Percentiles rank a stretch among this genome's conserved stretches.
Evolutionary conservation across 2,888 invertebrate species (phyloP).

Genomic region (Temnothorax ravouxi): DNA sequence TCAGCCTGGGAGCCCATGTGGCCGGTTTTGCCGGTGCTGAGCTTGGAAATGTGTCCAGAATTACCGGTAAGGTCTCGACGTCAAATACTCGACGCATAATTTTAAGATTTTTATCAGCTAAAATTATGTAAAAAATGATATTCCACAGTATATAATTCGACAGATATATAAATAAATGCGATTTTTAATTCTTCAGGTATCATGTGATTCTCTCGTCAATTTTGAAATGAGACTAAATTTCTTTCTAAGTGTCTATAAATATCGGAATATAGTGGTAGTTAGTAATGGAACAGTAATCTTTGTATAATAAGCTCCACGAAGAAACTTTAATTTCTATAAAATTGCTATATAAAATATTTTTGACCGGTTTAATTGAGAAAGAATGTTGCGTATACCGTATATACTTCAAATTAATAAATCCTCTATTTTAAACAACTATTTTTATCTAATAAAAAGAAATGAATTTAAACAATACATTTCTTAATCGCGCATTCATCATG

Average conservation of each 20-base stretch:
- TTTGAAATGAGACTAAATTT: background rate
- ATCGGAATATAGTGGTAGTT: background rate
- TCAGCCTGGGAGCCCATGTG: conserved; percentile 96
- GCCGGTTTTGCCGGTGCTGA: conserved; percentile 97
- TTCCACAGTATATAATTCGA: background rate
- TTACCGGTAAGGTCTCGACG: conserved; percentile 89
- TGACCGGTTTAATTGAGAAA: background rate
- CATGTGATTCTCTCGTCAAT: background rate
- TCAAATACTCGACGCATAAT: background rate
- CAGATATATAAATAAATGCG: background rate
- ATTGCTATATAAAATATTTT: conserved; percentile 7
- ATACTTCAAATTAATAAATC: background rate
- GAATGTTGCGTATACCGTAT: too few relatives aligned
- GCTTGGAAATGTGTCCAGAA: conserved; percentile 92
- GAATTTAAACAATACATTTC: background rate
- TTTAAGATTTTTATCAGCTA: background rate
- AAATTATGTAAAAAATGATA: background rate
- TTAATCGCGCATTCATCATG: background rate
- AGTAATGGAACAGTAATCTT: background rate
- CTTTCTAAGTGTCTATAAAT: background rate
- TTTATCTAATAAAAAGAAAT: conserved; percentile 9
- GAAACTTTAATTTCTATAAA: background rate
- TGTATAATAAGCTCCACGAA: background rate
- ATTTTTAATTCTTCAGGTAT: background rate
- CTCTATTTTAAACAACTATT: background rate